Conservation (phyloP, 2,888 invertebrate species). For the Drosophila lutescens region DNA sequence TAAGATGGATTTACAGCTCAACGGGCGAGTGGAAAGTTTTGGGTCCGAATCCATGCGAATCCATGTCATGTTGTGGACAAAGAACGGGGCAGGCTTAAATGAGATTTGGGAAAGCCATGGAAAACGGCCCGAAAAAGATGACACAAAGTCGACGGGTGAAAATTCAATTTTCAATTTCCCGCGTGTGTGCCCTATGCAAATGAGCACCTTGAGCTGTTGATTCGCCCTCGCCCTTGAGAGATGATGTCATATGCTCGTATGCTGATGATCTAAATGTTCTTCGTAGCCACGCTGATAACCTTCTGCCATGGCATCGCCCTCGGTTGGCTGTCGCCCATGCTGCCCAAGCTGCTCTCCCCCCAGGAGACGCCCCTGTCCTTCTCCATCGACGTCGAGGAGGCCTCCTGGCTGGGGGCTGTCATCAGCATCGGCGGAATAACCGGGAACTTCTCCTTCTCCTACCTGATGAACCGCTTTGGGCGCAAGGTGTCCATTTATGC, state of each 20-base stretch:
- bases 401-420: constrained; percentile 82
- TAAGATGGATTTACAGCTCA: constrained; percentile 23
- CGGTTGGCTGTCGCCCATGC: constrained; percentile 82
- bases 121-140: neutral
- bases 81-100: neutral
- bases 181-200: constrained; percentile 33
- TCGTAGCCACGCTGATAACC: constrained; percentile 76
- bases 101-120: neutral
- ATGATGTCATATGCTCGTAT: constrained; percentile 12
- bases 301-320: constrained; percentile 80
- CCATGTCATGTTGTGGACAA: constrained; percentile 1
- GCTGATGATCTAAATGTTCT: constrained; percentile 20
- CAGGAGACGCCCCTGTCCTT: constrained; percentile 72
- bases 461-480: constrained; percentile 75
- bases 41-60: neutral
- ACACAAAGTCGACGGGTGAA: constrained; percentile 31
- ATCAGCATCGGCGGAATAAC: constrained; percentile 77
- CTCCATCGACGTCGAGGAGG: constrained; percentile 71
- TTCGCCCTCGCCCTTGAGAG: neutral
- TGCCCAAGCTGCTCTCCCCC: constrained; percentile 69
- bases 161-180: constrained; percentile 18
- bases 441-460: constrained; percentile 80
- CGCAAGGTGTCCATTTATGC: constrained; percentile 77
- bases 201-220: constrained; percentile 39
- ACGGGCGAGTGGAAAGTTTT: constrained; percentile 30